A percentile compares a stretch with the other conserved stretches of the same genome.
These are phyloP conservation scores for Oreotragus oreotragus DNA, from an alignment of 2,113 vertebrate species.

Conservation along the genomic window DNA sequence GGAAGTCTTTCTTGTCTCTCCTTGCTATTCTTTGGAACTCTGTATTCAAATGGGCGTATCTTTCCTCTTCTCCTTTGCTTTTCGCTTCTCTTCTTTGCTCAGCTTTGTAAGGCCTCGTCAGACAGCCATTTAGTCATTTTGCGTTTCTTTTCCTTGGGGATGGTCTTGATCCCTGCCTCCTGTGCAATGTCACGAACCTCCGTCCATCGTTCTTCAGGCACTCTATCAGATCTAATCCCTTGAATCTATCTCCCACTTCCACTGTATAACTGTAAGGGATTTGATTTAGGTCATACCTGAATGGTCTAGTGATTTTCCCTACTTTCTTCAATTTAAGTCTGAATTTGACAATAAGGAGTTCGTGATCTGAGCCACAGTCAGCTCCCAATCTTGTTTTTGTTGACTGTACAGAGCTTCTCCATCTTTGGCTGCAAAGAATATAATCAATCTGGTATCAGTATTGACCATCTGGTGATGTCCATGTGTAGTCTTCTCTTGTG, in stretches of 20 bases:
- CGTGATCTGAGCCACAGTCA: not conserved
- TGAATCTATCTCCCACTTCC: not conserved
- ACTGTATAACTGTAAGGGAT: not conserved
- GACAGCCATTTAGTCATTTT: not conserved
- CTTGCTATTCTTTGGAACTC: not conserved
- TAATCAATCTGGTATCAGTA: not conserved
- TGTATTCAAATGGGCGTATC: not conserved
- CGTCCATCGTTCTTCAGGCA: not conserved
- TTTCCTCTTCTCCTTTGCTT: not conserved
- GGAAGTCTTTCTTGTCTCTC: not conserved
- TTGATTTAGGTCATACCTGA: not conserved
- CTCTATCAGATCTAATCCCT: not conserved
- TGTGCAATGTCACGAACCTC: not conserved
- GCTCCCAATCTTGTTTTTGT: not conserved
- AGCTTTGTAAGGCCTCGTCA: not conserved
- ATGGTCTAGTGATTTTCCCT: not conserved
- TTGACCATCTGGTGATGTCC: not conserved
- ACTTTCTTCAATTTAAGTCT: not conserved
- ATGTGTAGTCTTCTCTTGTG: not conserved
- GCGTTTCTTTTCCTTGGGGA: not conserved
- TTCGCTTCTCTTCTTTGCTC: not conserved
- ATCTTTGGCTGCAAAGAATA: not conserved
- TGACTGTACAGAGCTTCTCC: not conserved
- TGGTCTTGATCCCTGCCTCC: not conserved
- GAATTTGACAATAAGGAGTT: not conserved